phyloP scores from a whole-genome alignment of 2,797 vertebrate genomes.

The Urocyon cinereoargenteus region DNA sequence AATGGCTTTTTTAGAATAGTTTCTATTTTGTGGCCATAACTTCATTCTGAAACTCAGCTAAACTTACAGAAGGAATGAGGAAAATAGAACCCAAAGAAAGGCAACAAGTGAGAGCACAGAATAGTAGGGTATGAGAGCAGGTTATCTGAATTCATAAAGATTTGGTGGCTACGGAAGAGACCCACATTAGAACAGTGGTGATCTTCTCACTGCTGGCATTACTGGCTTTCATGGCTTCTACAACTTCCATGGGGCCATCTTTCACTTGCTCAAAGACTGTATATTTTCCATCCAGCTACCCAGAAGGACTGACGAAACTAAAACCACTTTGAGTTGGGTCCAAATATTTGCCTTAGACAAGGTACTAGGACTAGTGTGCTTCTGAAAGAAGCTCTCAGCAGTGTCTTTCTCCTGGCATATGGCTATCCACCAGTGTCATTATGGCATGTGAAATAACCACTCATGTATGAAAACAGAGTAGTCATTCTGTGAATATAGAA shows the following conservation, averaged over 20 bases:
- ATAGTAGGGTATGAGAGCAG: background rate
- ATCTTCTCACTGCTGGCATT: conserved; percentile 88
- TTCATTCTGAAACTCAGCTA: conserved; percentile 67
- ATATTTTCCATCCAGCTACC: background rate
- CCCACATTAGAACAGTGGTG: conserved; percentile 75
- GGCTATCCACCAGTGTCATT: conserved; percentile 92
- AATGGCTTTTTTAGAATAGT: background rate
- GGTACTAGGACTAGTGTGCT: conserved; percentile 88
- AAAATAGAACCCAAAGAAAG: conserved; percentile 77
- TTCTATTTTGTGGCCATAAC: conserved; percentile 62
- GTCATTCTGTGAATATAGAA: conserved; percentile 93
- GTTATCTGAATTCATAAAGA: conserved; percentile 11
- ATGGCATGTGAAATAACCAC: conserved; percentile 92
- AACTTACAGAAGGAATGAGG: conserved; percentile 5
- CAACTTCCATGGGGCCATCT: conserved; percentile 83
- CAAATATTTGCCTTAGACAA: conserved; percentile 93
- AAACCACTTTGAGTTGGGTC: conserved; percentile 91
- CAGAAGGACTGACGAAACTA: conserved; percentile 87
- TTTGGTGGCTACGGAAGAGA: conserved; percentile 59
- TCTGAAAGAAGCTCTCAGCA: conserved; percentile 93
- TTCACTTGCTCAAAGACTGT: conserved; percentile 89
- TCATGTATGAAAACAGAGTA: conserved; percentile 93
- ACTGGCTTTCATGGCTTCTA: conserved; percentile 84
- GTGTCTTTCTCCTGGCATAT: conserved; percentile 92
- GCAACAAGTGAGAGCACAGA: conserved; percentile 64